Percentiles rank a stretch among this genome's conserved stretches.
phyloP scores from a whole-genome alignment of 2,113 vertebrate genomes.

The Ondatra zibethicus region DNA sequence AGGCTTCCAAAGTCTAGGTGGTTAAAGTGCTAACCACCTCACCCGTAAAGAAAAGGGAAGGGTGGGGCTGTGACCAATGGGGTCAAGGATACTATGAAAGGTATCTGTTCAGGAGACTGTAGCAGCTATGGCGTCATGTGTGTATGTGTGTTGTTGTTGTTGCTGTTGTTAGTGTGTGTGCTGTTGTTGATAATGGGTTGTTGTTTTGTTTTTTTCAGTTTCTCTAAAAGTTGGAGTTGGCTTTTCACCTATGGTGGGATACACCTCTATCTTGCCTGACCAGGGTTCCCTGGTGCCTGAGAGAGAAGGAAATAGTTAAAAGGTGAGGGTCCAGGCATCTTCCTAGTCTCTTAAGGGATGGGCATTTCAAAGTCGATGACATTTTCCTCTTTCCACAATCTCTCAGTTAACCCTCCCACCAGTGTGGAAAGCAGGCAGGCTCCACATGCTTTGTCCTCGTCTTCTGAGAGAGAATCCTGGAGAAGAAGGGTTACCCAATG shows the following conservation, averaged over 20 bases:
- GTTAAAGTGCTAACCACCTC: background rate
- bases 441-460: background rate
- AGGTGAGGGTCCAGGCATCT: background rate
- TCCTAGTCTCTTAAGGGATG: background rate
- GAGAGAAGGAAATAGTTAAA: background rate
- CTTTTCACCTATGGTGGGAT: background rate
- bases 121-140: background rate
- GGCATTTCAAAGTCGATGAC: background rate
- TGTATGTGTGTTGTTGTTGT: background rate
- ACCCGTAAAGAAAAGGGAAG: background rate
- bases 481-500: background rate
- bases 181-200: background rate
- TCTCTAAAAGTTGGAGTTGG: background rate
- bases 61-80: background rate
- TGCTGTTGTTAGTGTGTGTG: too few relatives aligned
- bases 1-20: background rate
- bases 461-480: background rate
- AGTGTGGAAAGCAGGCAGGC: background rate
- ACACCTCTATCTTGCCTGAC: background rate
- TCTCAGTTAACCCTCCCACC: background rate
- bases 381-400: background rate
- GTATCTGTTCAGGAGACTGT: background rate
- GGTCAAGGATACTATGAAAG: background rate
- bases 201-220: background rate
- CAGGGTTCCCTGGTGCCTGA: background rate